A percentile compares a stretch with the other conserved stretches of the same genome.
phyloP scores from a whole-genome alignment of 1,140 invertebrate genomes.

The Littorina saxatilis region DNA sequence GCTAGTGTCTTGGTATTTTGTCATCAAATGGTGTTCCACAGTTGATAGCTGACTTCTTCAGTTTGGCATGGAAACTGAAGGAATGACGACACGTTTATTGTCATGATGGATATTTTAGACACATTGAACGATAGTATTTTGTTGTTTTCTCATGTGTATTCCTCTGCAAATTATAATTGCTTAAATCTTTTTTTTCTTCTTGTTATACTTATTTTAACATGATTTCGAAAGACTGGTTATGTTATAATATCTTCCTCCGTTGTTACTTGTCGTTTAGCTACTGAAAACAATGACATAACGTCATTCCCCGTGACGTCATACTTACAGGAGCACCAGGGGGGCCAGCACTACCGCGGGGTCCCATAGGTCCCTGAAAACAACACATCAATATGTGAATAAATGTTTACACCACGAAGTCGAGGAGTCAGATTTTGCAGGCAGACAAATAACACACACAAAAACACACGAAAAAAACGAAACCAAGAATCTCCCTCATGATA shows the following conservation, averaged over 20 bases:
- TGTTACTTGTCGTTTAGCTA: no score
- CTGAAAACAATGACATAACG: no score
- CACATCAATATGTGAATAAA: background rate
- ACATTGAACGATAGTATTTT: no score
- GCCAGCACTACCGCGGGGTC: slow-evolving; percentile 62
- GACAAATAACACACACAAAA: background rate
- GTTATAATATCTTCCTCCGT: no score
- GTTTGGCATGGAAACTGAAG: background rate
- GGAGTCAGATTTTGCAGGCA: background rate
- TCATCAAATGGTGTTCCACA: background rate
- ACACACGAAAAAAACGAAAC: no score
- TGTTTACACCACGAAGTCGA: background rate
- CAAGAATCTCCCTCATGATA: no score
- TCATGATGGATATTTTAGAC: no score
- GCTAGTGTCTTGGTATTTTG: background rate
- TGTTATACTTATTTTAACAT: no score
- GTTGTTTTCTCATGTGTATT: no score
- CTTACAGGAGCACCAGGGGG: slow-evolving; percentile 64
- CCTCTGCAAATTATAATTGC: no score
- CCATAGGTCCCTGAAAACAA: slow-evolving; percentile 56
- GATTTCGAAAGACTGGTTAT: no score
- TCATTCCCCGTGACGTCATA: slow-evolving; percentile 24
- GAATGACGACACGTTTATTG: background rate
- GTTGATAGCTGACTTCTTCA: background rate
- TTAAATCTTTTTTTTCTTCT: no score